A percentile compares a stretch with the other conserved stretches of the same genome.
Evolutionary conservation across 1,140 invertebrate genomes (phyloP).

Genomic region (Ericerus pela): DNA sequence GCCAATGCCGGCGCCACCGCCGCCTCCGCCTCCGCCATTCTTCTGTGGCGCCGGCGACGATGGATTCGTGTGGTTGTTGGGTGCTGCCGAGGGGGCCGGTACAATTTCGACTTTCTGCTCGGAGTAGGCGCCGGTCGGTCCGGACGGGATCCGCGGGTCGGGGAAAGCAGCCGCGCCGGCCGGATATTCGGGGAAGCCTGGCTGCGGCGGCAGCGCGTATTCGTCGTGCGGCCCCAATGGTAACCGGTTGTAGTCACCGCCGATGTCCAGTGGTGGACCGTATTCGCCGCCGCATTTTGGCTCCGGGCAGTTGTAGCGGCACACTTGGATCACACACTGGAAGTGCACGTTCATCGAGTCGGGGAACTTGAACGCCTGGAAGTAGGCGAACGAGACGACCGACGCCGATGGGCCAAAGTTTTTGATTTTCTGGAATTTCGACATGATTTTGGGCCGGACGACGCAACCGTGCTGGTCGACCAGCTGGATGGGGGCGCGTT

Average conservation of each 20-base stretch:
- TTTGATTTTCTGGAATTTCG: conserved; percentile 85
- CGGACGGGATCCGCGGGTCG: conserved; percentile 65
- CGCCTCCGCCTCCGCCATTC: conserved; percentile 23
- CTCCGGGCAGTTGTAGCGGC: conserved; percentile 80
- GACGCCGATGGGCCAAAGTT: conserved; percentile 87
- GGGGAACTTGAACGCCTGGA: conserved; percentile 87
- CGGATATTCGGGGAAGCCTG: conserved; percentile 30
- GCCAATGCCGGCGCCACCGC: conserved; percentile 46
- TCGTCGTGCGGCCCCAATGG: conserved; percentile 40
- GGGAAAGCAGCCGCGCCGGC: conserved; percentile 25
- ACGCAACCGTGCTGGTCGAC: conserved; percentile 86
- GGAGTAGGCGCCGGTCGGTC: conserved; percentile 60
- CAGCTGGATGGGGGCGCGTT: conserved; percentile 77
- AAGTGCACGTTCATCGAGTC: conserved; percentile 95
- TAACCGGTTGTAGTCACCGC: conserved; percentile 51
- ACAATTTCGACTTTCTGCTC: conserved; percentile 65
- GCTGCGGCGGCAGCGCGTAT: conserved; percentile 36
- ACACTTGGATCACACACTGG: conserved; percentile 91
- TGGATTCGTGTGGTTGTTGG: conserved; percentile 25
- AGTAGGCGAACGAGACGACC: conserved; percentile 86
- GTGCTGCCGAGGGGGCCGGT: conserved; percentile 47
- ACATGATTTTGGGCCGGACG: conserved; percentile 82
- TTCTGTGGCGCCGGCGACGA: conserved; percentile 48
- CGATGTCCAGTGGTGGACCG: conserved; percentile 40
- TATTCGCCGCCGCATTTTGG: conserved; percentile 70